Evolutionary conservation across 35 echinoderm and acorn worm species (phyloP), one percentile per base, ranked within the genome.

Genomic region (Heliocidaris tuberculata): DNA sequence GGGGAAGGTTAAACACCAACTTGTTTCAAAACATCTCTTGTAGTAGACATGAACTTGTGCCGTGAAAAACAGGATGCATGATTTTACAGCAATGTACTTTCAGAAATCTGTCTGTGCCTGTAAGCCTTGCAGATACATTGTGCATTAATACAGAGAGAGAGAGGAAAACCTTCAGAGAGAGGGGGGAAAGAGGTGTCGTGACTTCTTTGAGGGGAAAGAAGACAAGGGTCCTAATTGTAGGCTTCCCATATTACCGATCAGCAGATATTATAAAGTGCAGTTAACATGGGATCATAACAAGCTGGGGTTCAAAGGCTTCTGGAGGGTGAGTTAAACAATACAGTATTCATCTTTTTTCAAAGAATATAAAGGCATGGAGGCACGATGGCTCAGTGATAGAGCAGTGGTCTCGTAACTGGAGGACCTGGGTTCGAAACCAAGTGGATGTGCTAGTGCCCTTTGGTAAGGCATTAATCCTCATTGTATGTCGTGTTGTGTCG

Each of bases 231-330:
- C 65, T 78, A 78, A 78, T 78, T 78, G 65, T 19, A 78, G 65
- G 65, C 65, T 78, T 78, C 65, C 65, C 65, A 78, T 78, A 78
- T 78, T 78, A 78, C 65, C 65, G 65, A n/a, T 78, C 21, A 78
- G 7, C 65, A 78, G 15, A n/a, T 6, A 78, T 27, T 27, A 78
- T 0, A 78, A 78, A 78, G 65, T 78, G 65, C 65, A 78, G 65
- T 78, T n/a, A 78, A 78, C 65, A 78, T 78, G 65, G 65, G 21
- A 27, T 78, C 19, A 78, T 78, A 78, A 78, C 65, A 78, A 78
- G 65, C 27, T n/a, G 6, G 27, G 65, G 27, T 78, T 78, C 65
- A 78, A 19, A 78, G 65, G 65, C 65, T 78, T 78, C 65, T 78
- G n/a, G 5, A 78, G 27, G 65, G 65, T 78, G 65, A 78, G 65